Evolutionary conservation across 2,888 invertebrate species (phyloP).

Genomic region (Lasioglossum marginatum): DNA sequence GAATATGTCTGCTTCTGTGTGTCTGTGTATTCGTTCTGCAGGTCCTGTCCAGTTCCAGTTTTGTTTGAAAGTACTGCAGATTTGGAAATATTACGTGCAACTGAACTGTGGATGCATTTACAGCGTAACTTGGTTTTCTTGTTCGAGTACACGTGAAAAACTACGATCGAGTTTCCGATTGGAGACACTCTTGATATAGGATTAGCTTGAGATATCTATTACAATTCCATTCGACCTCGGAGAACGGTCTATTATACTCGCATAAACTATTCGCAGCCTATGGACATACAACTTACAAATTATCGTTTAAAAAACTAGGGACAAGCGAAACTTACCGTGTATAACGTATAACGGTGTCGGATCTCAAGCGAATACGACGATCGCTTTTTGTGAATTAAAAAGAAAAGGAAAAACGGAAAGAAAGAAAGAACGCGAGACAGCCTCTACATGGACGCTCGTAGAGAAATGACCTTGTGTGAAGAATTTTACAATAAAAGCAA

Average conservation of each 20-base stretch:
- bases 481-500: background rate
- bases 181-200: background rate
- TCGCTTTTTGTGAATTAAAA: conserved; percentile 27
- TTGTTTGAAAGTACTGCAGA: background rate
- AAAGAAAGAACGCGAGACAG: conserved; percentile 37
- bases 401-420: background rate
- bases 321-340: conserved; percentile 58
- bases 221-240: background rate
- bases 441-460: background rate
- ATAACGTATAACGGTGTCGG: conserved; percentile 35
- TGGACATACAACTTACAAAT: conserved; percentile 37
- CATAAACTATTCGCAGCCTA: conserved; percentile 5
- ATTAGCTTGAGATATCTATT: background rate
- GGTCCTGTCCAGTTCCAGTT: conserved; percentile 17
- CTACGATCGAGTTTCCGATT: background rate
- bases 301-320: conserved; percentile 45
- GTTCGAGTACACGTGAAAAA: background rate
- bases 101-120: background rate
- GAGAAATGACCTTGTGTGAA: conserved; percentile 2
- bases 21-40: background rate
- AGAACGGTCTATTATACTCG: background rate
- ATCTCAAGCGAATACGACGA: conserved; percentile 31
- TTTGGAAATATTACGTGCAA: conserved; percentile 32
- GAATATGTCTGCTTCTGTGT: background rate
- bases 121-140: background rate